A percentile compares a stretch with the other conserved stretches of the same genome.
These are phyloP conservation scores for Neoniphon sammara DNA, from an alignment of 2,797 vertebrate species.

Conservation along the genomic window DNA sequence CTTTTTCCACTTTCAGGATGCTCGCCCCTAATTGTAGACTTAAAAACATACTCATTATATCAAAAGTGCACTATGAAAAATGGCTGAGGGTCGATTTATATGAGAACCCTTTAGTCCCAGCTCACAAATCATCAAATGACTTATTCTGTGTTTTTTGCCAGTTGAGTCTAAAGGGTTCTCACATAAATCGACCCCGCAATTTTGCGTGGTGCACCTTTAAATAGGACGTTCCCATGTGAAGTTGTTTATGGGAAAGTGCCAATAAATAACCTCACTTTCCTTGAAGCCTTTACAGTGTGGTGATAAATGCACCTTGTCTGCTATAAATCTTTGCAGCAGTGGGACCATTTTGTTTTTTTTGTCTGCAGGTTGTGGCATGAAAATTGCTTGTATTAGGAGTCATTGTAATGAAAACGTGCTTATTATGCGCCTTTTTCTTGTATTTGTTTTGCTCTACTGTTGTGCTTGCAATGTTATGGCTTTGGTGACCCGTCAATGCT, in stretches of 20 bases:
- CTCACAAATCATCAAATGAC: too few species aligned
- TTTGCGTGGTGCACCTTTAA: neutral
- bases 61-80: too few species aligned
- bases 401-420: neutral
- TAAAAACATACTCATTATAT: too few species aligned
- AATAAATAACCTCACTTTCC: neutral
- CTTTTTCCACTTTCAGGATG: constrained; percentile 9
- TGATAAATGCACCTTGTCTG: too few species aligned
- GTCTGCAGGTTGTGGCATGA: neutral
- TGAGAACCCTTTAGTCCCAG: too few species aligned
- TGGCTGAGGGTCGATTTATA: too few species aligned
- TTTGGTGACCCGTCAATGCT: neutral
- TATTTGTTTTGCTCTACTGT: neutral
- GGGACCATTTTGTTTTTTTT: neutral
- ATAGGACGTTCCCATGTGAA: neutral
- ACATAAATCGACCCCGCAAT: too few species aligned
- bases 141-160: too few species aligned
- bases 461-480: neutral
- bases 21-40: neutral
- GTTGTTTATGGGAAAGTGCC: neutral
- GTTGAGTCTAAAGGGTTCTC: too few species aligned
- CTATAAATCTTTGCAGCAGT: neutral
- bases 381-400: neutral
- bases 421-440: neutral
- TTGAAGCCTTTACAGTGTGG: neutral